A percentile compares a stretch with the other conserved stretches of the same genome.
These are phyloP conservation scores for Tigriopus japonicus DNA, from an alignment of 1,140 invertebrate species.

Conservation along the genomic window DNA sequence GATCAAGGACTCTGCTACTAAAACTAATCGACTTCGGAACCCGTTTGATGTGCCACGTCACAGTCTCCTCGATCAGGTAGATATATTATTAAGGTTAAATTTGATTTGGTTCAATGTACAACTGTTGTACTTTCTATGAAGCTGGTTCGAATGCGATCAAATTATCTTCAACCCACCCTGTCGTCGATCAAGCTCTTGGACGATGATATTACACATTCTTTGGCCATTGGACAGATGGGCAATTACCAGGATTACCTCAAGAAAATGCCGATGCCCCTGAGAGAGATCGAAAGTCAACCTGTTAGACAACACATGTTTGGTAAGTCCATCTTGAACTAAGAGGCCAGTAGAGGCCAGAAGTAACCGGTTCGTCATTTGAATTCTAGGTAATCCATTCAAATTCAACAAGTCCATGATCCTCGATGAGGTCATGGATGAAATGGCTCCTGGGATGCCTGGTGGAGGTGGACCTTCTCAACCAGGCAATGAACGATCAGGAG, in stretches of 20 bases:
- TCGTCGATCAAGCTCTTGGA: conserved; percentile 53
- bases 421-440: conserved; percentile 1
- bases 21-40: conserved; percentile 68
- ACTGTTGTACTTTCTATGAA: not conserved
- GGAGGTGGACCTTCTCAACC: not conserved
- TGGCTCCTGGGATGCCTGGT: not conserved
- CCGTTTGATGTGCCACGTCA: conserved; percentile 83
- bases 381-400: conserved; percentile 69
- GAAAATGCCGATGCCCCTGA: conserved; percentile 65
- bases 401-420: conserved; percentile 51
- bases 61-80: conserved; percentile 74
- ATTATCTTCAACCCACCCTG: conserved; percentile 64
- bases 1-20: conserved; percentile 33
- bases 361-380: too few species aligned
- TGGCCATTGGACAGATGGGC: conserved; percentile 93
- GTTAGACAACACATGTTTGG: conserved; percentile 97
- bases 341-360: too few species aligned
- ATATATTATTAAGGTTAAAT: not conserved
- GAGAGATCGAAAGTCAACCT: conserved; percentile 84
- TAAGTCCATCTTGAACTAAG: not conserved
- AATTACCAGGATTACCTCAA: conserved; percentile 98
- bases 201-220: conserved; percentile 70
- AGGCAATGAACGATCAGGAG: conserved; percentile 9
- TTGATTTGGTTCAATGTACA: not conserved
- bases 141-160: conserved; percentile 69